Evolutionary conservation across 1,140 invertebrate genomes (phyloP), one percentile per base, ranked within the genome.

Genomic region (Bombus pyrosoma): DNA sequence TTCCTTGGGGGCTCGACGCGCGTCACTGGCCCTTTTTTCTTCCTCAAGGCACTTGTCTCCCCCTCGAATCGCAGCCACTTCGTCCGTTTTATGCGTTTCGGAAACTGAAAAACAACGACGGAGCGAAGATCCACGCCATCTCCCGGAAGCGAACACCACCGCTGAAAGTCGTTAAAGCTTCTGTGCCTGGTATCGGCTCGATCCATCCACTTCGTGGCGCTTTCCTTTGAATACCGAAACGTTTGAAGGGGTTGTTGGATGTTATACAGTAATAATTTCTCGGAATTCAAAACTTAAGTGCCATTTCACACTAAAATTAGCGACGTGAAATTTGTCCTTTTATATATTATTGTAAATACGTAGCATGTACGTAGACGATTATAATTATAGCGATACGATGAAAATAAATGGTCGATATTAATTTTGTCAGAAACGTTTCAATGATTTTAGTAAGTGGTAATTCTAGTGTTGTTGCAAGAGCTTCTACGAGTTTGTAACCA

Each of bases 31-130:
- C 77, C 77, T 85, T 85, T 80, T 85, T 66, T 66, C 59, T 85
- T 85, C 83, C 83, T 85, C 68, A 15, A 41, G 68, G 57, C 83
- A 85, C 83, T 85, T 85, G 83, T 85, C 83, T 85, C 25, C 79
- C 83, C 68, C 77, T 82, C 73, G 57, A 75, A 86, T 89, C 83
- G 75, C 28, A 85, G 57, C 88, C 69, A 83, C 88, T 85, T 85
- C 77, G 68, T 80, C 71, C 74, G 85, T 84, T 93, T 93, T 91
- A 93, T 90, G 91, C 77, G 88, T 93, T 93, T 92, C 93, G 93
- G 92, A 93, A 93, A 91, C 90, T 90, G 91, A 93, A 93, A 94
- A 94, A 93, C 92, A 92, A 93, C 85, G 71, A 34, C 34, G 43
- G 41, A 41, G 64, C 74, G 15, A 25, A 87, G 87, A 89, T 90